These are phyloP conservation scores for Oeneis ivallda DNA, from an alignment of 2,888 invertebrate genomes.

Conservation along the genomic window DNA sequence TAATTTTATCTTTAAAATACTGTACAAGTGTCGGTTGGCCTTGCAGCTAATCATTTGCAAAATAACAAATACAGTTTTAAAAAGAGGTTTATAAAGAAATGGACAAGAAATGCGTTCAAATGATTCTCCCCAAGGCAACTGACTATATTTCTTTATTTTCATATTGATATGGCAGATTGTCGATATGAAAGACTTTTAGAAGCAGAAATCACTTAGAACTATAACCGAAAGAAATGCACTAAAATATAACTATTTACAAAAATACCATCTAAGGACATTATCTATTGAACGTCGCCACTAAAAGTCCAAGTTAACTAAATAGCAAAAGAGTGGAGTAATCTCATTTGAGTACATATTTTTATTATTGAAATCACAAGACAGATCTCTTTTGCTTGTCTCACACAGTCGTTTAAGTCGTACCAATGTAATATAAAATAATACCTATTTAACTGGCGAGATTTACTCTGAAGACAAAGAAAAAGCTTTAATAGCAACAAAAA, in stretches of 20 bases:
- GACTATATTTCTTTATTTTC: conserved; percentile 78
- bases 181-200: conserved; percentile 82
- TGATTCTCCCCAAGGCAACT: conserved; percentile 65
- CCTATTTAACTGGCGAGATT: conserved; percentile 29
- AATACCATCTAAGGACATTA: conserved; percentile 51
- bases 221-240: conserved; percentile 73
- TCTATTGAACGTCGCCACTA: conserved; percentile 58
- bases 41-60: conserved; percentile 69
- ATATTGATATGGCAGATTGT: conserved; percentile 86
- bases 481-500: conserved; percentile 52
- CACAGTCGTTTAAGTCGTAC: conserved; percentile 6
- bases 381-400: conserved; percentile 54
- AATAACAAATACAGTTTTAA: conserved; percentile 30
- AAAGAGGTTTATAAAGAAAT: conserved; percentile 37
- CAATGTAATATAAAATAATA: neutral
- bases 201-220: conserved; percentile 65
- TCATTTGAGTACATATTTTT: conserved; percentile 72
- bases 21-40: conserved; percentile 83
- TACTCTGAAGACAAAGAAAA: conserved; percentile 44
- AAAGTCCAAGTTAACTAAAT: conserved; percentile 54
- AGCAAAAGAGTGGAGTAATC: conserved; percentile 70
- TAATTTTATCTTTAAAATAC: conserved; percentile 89
- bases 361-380: conserved; percentile 71
- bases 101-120: conserved; percentile 50
- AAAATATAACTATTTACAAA: conserved; percentile 69